Evolutionary conservation across 2,797 vertebrate genomes (phyloP).

Genomic region (Toxotes lorentzi): DNA sequence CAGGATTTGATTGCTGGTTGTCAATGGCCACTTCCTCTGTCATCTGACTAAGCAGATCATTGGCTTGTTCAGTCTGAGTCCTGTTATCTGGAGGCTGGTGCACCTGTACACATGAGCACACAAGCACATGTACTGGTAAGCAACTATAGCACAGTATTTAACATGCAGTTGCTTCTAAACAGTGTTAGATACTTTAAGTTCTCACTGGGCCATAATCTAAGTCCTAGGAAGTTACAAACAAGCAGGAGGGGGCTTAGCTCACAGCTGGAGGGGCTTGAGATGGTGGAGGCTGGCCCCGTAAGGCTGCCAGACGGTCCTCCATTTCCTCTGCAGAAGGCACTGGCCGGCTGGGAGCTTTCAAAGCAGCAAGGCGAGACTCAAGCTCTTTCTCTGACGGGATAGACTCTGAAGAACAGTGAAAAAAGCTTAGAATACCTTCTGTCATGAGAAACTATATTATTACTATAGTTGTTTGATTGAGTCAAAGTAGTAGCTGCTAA

Average conservation of each 20-base stretch:
- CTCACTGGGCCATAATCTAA: not conserved
- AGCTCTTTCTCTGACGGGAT: conserved; percentile 92
- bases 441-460: not conserved
- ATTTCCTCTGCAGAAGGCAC: conserved; percentile 89
- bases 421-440: conserved; percentile 13
- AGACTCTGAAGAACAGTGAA: conserved; percentile 82
- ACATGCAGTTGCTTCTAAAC: not conserved
- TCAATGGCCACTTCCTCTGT: conserved; percentile 93
- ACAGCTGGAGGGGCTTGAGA: conserved; percentile 87
- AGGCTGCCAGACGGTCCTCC: conserved; percentile 90
- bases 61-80: conserved; percentile 89
- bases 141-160: not conserved
- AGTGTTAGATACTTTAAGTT: not conserved
- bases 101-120: conserved; percentile 81
- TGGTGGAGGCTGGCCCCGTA: conserved; percentile 86
- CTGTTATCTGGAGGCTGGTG: conserved; percentile 87
- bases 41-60: conserved; percentile 92
- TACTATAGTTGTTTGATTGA: not conserved
- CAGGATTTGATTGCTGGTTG: conserved; percentile 78
- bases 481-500: conserved; percentile 4
- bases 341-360: conserved; percentile 84
- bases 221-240: not conserved
- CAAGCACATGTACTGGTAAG: conserved; percentile 21
- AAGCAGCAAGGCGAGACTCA: conserved; percentile 91
- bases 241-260: conserved; percentile 43